These are phyloP conservation scores for Calypte anna DNA, from an alignment of 2,113 vertebrate genomes.

Conservation along the genomic window DNA sequence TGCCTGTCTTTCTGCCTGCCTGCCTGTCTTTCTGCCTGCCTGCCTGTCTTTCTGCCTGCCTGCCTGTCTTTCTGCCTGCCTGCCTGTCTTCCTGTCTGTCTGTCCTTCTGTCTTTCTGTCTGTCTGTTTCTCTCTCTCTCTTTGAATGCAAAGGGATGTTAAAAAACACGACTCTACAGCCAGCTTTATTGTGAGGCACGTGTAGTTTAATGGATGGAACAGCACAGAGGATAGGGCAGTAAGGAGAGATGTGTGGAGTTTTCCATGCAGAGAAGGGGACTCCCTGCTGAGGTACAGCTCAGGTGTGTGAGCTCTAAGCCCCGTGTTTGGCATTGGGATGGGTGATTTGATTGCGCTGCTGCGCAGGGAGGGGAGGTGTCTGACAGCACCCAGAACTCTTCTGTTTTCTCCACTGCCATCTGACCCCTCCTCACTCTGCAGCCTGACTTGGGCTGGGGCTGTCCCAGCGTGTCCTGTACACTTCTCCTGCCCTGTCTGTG, in stretches of 20 bases:
- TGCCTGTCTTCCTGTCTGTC: too few relatives aligned
- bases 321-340: neutral
- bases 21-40: too few relatives aligned
- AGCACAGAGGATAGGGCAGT: neutral
- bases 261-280: neutral
- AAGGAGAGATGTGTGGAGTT: neutral
- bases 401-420: neutral
- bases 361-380: too few relatives aligned
- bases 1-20: too few relatives aligned
- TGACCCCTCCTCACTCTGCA: rapidly evolving
- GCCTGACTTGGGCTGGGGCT: neutral
- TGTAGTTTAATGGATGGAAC: neutral
- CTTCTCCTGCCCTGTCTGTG: neutral
- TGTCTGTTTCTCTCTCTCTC: too few relatives aligned
- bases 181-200: neutral
- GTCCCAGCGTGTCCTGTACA: neutral
- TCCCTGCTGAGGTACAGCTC: neutral
- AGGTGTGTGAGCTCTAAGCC: neutral
- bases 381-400: neutral
- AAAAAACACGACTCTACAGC: neutral
- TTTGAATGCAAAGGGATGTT: neutral
- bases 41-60: too few relatives aligned
- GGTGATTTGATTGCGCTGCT: neutral
- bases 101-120: too few relatives aligned
- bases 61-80: too few relatives aligned